Conservation (phyloP, 2,113 vertebrate species). For the Dipodomys stephensi region DNA sequence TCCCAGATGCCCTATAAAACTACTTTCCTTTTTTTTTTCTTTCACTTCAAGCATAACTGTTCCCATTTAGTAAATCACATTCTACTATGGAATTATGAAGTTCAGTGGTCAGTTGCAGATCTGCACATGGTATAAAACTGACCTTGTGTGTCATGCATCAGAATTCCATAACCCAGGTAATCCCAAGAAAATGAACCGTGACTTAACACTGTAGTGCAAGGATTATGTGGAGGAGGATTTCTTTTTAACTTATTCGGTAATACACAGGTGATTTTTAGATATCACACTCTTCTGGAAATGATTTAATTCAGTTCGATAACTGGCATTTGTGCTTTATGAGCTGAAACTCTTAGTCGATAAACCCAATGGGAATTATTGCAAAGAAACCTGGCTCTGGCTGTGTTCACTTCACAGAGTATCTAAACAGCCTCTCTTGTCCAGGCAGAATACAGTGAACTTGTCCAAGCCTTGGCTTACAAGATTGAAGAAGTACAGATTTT, state of each 20-base stretch:
- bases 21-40: background rate
- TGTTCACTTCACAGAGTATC: conserved; percentile 26
- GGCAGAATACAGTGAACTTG: background rate
- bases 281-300: conserved; percentile 10
- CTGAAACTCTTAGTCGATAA: conserved; percentile 69
- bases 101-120: conserved; percentile 35
- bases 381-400: background rate
- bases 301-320: conserved; percentile 67
- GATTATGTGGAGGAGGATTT: background rate
- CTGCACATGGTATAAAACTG: conserved; percentile 40
- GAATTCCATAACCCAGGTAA: conserved; percentile 34
- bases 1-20: conserved; percentile 51
- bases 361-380: conserved; percentile 51
- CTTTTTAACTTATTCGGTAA: conserved; percentile 52
- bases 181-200: conserved; percentile 49
- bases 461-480: background rate
- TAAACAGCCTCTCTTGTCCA: background rate
- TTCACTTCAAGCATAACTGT: conserved; percentile 60
- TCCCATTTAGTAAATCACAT: conserved; percentile 61
- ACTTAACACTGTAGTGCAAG: background rate
- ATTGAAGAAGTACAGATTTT: background rate
- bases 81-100: conserved; percentile 63
- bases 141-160: conserved; percentile 24
- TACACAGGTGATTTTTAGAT: conserved; percentile 34
- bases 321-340: conserved; percentile 64